These are phyloP conservation scores for Calcarius ornatus DNA, from an alignment of 2,113 vertebrate species.

Conservation along the genomic window DNA sequence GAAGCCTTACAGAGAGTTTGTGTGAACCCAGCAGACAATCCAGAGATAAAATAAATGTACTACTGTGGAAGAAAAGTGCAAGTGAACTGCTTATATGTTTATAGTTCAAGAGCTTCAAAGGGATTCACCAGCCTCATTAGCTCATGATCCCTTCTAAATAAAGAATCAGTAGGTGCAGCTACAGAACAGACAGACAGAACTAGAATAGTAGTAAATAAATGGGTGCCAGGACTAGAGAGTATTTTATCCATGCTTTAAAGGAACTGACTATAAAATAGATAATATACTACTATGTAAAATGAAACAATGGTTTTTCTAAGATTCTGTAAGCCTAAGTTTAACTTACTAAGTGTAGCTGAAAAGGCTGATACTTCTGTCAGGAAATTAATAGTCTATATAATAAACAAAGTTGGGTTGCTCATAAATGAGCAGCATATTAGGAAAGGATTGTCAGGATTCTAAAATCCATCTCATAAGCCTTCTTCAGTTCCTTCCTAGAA, in stretches of 20 bases:
- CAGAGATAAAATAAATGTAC: not conserved
- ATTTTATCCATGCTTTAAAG: not conserved
- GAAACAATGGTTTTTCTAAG: not conserved
- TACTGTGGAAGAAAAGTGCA: not conserved
- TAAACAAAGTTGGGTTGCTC: not conserved
- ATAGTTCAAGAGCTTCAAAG: not conserved
- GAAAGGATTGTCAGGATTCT: not conserved
- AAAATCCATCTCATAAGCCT: not conserved
- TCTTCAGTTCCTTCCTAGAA: not conserved
- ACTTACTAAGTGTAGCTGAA: not conserved
- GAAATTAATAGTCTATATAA: not conserved
- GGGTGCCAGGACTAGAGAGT: not conserved
- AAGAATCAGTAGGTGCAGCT: not conserved
- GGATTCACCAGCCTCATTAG: not conserved
- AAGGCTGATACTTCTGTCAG: not conserved
- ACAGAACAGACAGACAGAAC: not conserved
- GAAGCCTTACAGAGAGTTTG: not conserved
- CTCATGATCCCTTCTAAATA: not conserved
- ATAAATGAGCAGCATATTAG: not conserved
- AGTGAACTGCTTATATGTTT: not conserved
- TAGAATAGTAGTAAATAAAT: not conserved
- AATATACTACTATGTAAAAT: not conserved
- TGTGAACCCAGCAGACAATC: not conserved
- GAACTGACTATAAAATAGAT: not conserved
- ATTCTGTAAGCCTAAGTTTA: not conserved